A percentile compares a stretch with the other conserved stretches of the same genome.
Conservation (phyloP, 2,888 invertebrate species). For the Drosophila subquinaria region DNA sequence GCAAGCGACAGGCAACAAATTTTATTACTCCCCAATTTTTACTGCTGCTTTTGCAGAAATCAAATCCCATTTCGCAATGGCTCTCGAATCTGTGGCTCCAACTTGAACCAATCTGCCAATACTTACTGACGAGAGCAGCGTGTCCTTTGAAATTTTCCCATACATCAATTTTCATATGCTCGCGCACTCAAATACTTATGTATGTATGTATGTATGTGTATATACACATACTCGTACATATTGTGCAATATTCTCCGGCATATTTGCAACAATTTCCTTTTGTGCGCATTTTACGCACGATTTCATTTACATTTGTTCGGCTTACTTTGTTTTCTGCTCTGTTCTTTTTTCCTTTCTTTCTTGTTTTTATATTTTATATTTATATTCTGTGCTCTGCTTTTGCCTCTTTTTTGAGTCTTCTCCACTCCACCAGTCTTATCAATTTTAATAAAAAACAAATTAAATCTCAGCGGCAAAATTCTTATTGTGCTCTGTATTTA, state of each 20-base stretch:
- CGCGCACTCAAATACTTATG: constrained; percentile 8
- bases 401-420: constrained; percentile 19
- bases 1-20: constrained; percentile 39
- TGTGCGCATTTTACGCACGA: constrained; percentile 77
- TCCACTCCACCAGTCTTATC: constrained; percentile 40
- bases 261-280: constrained; percentile 67
- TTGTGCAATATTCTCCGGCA: constrained; percentile 60
- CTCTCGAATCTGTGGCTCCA: constrained; percentile 33
- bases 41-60: constrained; percentile 62
- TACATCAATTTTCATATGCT: constrained; percentile 77
- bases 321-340: constrained; percentile 47
- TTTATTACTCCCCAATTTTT: constrained; percentile 64
- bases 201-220: not conserved
- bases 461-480: constrained; percentile 44
- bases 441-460: constrained; percentile 70
- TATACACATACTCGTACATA: constrained; percentile 10
- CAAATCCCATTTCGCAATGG: constrained; percentile 58
- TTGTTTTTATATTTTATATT: constrained; percentile 8
- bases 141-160: constrained; percentile 75
- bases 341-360: not conserved
- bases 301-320: constrained; percentile 75
- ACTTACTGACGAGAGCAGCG: constrained; percentile 47
- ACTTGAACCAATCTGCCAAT: constrained; percentile 50
- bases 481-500: constrained; percentile 43
- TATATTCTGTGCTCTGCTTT: constrained; percentile 35